These are phyloP conservation scores for Alosa alosa DNA, from an alignment of 2,113 vertebrate species.

Conservation along the genomic window DNA sequence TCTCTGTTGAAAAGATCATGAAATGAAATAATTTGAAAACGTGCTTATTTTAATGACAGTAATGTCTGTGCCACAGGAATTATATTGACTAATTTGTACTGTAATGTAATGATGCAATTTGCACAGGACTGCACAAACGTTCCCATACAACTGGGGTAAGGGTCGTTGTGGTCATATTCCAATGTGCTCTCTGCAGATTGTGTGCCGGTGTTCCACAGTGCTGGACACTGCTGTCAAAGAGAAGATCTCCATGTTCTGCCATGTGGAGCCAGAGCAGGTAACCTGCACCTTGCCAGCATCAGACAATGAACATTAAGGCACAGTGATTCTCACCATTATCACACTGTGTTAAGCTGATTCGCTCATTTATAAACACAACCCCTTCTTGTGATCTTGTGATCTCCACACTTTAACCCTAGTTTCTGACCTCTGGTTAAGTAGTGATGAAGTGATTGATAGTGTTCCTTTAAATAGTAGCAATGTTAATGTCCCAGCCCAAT, in stretches of 20 bases:
- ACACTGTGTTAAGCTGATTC: background rate
- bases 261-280: constrained; percentile 93
- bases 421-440: background rate
- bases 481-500: background rate
- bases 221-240: constrained; percentile 93
- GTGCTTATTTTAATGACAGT: too few relatives aligned
- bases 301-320: background rate
- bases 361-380: background rate
- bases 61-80: too few relatives aligned
- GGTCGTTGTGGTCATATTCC: background rate
- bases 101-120: too few relatives aligned
- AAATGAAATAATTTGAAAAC: too few relatives aligned
- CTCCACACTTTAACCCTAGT: background rate
- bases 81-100: too few relatives aligned
- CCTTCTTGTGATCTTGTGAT: background rate
- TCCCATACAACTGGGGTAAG: background rate
- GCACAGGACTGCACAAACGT: too few relatives aligned
- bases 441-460: background rate
- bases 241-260: constrained; percentile 99
- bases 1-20: too few relatives aligned
- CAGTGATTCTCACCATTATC: background rate
- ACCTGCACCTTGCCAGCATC: background rate
- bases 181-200: constrained; percentile 72
- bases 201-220: constrained; percentile 88
- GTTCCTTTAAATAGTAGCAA: background rate